Conservation (phyloP, 2,888 invertebrate species). For the Galerucella nymphaeae region DNA sequence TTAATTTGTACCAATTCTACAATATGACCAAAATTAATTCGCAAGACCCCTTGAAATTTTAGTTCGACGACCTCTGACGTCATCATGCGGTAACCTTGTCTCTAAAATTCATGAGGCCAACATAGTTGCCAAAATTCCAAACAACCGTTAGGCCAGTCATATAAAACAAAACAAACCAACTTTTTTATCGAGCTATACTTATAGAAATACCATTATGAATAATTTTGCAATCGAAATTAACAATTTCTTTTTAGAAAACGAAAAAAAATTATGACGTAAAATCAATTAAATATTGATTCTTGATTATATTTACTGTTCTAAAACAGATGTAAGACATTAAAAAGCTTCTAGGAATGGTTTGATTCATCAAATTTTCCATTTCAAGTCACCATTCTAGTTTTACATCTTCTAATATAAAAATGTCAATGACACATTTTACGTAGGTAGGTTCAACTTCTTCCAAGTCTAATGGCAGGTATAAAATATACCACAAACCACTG, state of each 20-base stretch:
- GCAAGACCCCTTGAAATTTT: slow-evolving; percentile 52
- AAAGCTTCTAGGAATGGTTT: neutral
- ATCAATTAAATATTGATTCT: neutral
- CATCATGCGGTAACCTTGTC: slow-evolving; percentile 55
- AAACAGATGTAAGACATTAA: slow-evolving; percentile 3
- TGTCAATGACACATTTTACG: neutral
- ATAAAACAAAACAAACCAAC: neutral
- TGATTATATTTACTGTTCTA: neutral
- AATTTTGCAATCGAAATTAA: too few species aligned
- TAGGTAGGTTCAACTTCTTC: neutral
- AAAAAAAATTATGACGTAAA: too few species aligned
- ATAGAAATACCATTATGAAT: too few species aligned
- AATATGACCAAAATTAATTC: slow-evolving; percentile 51
- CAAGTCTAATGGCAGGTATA: slow-evolving; percentile 2
- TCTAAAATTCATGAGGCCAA: slow-evolving; percentile 47
- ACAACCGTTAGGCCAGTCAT: slow-evolving; percentile 2
- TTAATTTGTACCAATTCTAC: slow-evolving; percentile 52
- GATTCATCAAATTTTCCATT: slow-evolving; percentile 13
- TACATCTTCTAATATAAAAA: slow-evolving; percentile 1
- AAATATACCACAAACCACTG: neutral
- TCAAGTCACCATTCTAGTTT: slow-evolving; percentile 9
- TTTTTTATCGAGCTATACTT: too few species aligned
- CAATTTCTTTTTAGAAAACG: neutral
- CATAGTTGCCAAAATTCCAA: slow-evolving; percentile 27
- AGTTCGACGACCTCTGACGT: slow-evolving; percentile 58